Evolutionary conservation across 64 coral and sea anemone species (phyloP).

Genomic region (Platygyra sinensis): DNA sequence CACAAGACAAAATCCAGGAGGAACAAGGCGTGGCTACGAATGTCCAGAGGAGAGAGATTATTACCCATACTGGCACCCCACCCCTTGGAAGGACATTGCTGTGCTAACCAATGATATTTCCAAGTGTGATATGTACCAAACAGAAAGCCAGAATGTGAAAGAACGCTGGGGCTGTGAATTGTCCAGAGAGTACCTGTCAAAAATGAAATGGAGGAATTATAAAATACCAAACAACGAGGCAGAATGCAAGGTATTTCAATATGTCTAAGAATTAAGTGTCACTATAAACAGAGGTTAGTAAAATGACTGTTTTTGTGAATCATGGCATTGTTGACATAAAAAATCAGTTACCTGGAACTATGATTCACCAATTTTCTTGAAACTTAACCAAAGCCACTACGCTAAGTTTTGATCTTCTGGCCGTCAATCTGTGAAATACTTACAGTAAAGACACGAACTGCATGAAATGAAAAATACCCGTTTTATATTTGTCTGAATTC

Average conservation of each 20-base stretch:
- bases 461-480: too few relatives aligned
- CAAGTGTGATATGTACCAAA: conserved; percentile 80
- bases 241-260: conserved; percentile 67
- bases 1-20: conserved; percentile 89
- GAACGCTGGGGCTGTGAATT: conserved; percentile 86
- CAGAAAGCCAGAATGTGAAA: conserved; percentile 97
- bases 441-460: too few relatives aligned
- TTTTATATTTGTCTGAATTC: background rate
- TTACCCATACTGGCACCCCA: conserved; percentile 95
- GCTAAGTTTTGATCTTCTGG: too few relatives aligned
- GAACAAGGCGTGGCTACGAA: conserved; percentile 88
- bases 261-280: too few relatives aligned
- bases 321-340: too few relatives aligned
- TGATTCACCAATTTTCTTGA: too few relatives aligned
- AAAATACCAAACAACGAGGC: conserved; percentile 82
- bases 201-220: conserved; percentile 67
- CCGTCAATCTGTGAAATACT: too few relatives aligned
- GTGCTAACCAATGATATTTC: conserved; percentile 86
- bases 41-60: conserved; percentile 93
- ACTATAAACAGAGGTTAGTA: too few relatives aligned
- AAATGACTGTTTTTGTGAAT: too few relatives aligned
- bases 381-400: too few relatives aligned
- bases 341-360: too few relatives aligned
- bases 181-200: conserved; percentile 69
- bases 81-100: conserved; percentile 98